Evolutionary conservation across 2,113 vertebrate genomes (phyloP).

Genomic region (Gymnogyps californianus): DNA sequence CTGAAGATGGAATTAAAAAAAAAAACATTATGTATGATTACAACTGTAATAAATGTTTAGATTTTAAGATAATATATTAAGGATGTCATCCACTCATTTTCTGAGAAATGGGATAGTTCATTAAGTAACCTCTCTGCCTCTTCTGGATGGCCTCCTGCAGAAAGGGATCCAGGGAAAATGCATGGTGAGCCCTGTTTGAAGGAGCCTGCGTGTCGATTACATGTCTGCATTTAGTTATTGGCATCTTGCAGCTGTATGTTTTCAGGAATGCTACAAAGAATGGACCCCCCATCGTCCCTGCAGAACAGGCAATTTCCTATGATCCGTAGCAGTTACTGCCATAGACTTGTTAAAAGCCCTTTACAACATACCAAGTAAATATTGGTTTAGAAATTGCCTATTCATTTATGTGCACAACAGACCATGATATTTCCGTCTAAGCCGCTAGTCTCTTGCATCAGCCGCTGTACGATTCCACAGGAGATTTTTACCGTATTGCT

Average conservation of each 20-base stretch:
- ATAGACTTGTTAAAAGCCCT: neutral
- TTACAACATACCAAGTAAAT: neutral
- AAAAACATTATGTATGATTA: neutral
- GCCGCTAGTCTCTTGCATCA: neutral
- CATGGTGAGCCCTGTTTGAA: neutral
- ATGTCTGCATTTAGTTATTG: neutral
- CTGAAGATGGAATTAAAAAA: neutral
- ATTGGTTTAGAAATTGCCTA: neutral
- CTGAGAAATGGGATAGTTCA: neutral
- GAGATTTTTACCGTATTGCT: neutral
- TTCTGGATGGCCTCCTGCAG: neutral
- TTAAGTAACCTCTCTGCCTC: neutral
- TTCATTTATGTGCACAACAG: neutral
- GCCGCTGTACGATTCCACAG: neutral
- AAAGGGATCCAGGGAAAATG: neutral
- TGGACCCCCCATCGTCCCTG: fast-evolving
- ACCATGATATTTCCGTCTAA: neutral
- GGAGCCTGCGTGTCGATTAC: neutral
- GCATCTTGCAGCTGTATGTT: neutral
- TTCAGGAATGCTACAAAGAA: neutral
- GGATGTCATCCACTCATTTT: neutral
- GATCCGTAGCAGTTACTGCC: neutral
- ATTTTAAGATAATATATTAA: neutral
- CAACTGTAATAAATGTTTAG: neutral
- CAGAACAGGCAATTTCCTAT: neutral